A percentile compares a stretch with the other conserved stretches of the same genome.
Conservation (phyloP, 2,113 vertebrate genomes). For the Bubo blakistoni region DNA sequence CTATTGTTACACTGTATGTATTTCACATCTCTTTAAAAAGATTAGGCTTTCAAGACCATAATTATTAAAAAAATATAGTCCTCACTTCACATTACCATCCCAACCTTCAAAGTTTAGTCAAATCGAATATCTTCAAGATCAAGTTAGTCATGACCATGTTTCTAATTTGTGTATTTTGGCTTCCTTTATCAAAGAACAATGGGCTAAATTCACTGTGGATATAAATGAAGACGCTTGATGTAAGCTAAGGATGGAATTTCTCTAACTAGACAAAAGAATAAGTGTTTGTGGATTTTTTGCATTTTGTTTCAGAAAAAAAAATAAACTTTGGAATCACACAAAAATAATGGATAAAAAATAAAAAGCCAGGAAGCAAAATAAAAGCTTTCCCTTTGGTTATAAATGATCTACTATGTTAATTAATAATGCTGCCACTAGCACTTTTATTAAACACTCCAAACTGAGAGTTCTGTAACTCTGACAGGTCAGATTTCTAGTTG, state of each 20-base stretch:
- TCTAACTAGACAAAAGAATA: neutral
- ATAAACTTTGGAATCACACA: neutral
- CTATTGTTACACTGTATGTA: neutral
- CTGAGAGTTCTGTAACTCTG: neutral
- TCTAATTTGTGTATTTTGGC: neutral
- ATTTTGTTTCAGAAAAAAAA: neutral
- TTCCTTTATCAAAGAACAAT: conserved; percentile 15
- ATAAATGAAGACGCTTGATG: neutral
- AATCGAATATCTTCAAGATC: neutral
- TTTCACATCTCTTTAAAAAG: neutral
- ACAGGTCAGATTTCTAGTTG: neutral
- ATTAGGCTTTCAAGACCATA: neutral
- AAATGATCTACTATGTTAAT: neutral
- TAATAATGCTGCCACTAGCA: neutral
- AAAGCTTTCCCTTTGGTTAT: neutral
- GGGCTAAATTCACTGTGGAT: neutral
- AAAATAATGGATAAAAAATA: neutral
- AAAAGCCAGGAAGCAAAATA: neutral
- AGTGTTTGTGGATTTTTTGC: neutral
- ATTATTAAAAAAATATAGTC: neutral
- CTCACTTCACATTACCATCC: neutral
- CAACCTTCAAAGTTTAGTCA: neutral
- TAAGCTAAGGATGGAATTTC: neutral
- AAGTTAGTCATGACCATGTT: neutral
- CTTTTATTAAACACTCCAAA: neutral